Evolutionary conservation across 2,888 invertebrate species (phyloP).

Genomic region (Stenurella melanura): DNA sequence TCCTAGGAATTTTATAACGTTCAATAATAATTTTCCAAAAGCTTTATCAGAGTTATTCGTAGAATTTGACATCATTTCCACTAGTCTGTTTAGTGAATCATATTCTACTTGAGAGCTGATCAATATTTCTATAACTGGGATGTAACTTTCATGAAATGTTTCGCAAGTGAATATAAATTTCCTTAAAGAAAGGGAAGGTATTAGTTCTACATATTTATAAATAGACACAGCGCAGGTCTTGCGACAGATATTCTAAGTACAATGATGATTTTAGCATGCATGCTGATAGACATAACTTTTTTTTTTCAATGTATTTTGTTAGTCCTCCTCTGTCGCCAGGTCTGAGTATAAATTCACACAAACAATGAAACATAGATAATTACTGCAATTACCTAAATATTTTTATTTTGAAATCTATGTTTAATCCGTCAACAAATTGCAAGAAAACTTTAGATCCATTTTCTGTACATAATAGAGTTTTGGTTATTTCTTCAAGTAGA

Average conservation of each 20-base stretch:
- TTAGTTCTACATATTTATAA: too few species aligned
- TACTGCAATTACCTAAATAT: constrained; percentile 52
- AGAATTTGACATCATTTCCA: constrained; percentile 55
- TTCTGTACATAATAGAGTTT: constrained; percentile 33
- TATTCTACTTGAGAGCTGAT: constrained; percentile 48
- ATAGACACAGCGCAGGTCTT: too few species aligned
- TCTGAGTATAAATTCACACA: background rate
- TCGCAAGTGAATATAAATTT: constrained; percentile 48
- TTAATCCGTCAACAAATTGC: constrained; percentile 50
- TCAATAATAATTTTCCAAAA: constrained; percentile 59
- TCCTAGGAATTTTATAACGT: constrained; percentile 51
- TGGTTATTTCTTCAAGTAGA: constrained; percentile 48
- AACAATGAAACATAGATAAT: background rate
- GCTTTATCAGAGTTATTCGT: constrained; percentile 52
- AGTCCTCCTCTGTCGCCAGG: background rate
- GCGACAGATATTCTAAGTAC: too few species aligned
- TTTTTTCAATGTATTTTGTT: too few species aligned
- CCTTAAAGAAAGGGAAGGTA: constrained; percentile 49
- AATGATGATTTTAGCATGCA: too few species aligned
- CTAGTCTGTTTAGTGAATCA: constrained; percentile 52
- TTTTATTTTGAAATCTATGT: constrained; percentile 48
- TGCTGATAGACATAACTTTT: too few species aligned
- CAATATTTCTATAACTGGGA: constrained; percentile 56
- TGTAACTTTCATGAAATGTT: constrained; percentile 50
- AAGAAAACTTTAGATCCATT: constrained; percentile 45